These are phyloP conservation scores for Enteromius afrohamiltoni DNA, from an alignment of 2,797 vertebrate genomes.

Conservation along the genomic window DNA sequence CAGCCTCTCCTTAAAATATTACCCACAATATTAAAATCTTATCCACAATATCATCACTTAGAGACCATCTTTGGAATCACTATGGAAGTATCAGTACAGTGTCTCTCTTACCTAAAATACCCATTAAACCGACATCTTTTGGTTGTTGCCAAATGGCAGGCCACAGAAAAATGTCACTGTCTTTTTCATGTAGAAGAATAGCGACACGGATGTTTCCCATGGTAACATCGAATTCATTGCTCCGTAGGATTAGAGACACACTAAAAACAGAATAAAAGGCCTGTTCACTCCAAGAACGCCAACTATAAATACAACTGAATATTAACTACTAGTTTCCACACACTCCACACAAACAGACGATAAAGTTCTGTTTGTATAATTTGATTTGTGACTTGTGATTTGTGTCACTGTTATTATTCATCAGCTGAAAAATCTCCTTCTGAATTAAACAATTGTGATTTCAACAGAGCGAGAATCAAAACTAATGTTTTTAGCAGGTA, in stretches of 20 bases:
- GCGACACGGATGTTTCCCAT: conserved; percentile 58
- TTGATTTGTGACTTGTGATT: too few species aligned
- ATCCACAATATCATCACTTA: not conserved
- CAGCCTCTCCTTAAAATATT: conserved; percentile 60
- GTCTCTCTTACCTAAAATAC: conserved; percentile 70
- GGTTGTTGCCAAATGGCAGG: conserved; percentile 64
- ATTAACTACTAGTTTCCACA: not conserved
- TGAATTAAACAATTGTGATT: too few species aligned
- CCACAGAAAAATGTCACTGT: conserved; percentile 67
- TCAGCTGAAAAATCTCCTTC: too few species aligned
- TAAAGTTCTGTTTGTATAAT: not conserved
- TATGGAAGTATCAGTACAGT: not conserved
- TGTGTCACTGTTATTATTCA: too few species aligned
- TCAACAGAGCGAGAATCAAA: too few species aligned
- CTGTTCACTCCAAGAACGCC: not conserved
- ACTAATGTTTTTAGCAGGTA: too few species aligned
- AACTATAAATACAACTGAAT: not conserved
- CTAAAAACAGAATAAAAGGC: conserved; percentile 57
- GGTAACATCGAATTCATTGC: conserved; percentile 63
- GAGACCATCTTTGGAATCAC: not conserved
- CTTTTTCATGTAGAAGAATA: conserved; percentile 64
- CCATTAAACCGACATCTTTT: conserved; percentile 33
- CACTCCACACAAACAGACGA: too few species aligned
- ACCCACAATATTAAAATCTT: not conserved
- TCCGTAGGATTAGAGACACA: conserved; percentile 53